These are phyloP conservation scores for Lophius americanus DNA, from an alignment of 2,797 vertebrate genomes.

Conservation along the genomic window DNA sequence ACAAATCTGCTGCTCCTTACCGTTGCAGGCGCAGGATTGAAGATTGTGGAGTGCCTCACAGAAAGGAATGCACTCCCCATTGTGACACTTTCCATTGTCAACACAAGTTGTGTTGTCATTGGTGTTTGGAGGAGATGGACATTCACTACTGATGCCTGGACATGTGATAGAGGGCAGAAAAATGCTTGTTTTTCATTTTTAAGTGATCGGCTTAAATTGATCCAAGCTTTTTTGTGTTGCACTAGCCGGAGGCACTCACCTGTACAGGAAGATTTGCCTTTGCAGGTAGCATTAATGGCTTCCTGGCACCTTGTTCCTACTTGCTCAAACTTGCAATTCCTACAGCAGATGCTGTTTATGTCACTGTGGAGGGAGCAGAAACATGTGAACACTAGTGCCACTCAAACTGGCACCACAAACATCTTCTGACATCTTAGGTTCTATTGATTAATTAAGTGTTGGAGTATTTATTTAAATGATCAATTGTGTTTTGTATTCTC, in stretches of 20 bases:
- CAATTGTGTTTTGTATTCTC: not conserved
- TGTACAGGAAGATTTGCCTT: conserved; percentile 91
- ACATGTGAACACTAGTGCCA: not conserved
- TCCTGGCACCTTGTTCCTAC: conserved; percentile 92
- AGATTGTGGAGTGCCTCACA: conserved; percentile 87
- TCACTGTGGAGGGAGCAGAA: conserved; percentile 81
- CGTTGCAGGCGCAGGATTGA: conserved; percentile 91
- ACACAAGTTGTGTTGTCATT: conserved; percentile 87
- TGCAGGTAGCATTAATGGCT: conserved; percentile 94
- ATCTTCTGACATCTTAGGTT: not conserved
- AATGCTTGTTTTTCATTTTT: not conserved
- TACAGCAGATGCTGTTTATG: conserved; percentile 95
- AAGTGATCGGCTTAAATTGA: not conserved
- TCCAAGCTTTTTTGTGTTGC: not conserved
- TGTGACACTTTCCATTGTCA: conserved; percentile 90
- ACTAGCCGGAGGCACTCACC: conserved; percentile 80
- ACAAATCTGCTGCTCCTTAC: conserved; percentile 69
- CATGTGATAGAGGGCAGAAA: not conserved
- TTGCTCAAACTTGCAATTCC: conserved; percentile 86
- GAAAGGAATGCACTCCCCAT: conserved; percentile 93
- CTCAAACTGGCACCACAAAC: not conserved
- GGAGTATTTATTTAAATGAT: not conserved
- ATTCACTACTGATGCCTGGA: conserved; percentile 91
- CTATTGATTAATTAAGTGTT: not conserved
- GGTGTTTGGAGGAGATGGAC: conserved; percentile 90